Conservation (phyloP, 2,797 vertebrate genomes). For the Taenioides sp. region DNA sequence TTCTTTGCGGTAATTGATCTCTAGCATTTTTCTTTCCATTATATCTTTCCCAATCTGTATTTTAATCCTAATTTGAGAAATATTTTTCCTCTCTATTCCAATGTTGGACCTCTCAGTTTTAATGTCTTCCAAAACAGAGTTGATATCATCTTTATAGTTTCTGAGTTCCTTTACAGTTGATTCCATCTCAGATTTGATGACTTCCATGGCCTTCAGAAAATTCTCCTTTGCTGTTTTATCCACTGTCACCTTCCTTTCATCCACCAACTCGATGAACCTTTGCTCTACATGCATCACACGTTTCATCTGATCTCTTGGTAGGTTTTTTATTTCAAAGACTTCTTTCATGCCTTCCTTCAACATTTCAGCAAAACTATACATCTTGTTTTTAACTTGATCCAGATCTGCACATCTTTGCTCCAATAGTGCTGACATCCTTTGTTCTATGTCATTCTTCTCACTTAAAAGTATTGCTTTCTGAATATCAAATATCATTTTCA, state of each 20-base stretch:
- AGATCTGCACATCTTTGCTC: background rate
- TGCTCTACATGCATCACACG: background rate
- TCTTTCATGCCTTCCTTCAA: background rate
- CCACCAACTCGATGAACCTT: background rate
- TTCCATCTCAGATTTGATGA: background rate
- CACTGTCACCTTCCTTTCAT: background rate
- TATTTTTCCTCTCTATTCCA: background rate
- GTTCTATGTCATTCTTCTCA: slow-evolving; percentile 1
- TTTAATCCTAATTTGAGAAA: background rate
- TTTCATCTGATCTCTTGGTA: background rate
- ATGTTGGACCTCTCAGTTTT: background rate
- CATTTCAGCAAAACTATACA: background rate
- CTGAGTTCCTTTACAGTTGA: background rate
- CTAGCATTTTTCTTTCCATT: background rate
- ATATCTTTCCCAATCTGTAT: background rate
- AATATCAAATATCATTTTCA: slow-evolving; percentile 4
- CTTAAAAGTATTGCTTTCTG: slow-evolving; percentile 2
- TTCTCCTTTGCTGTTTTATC: background rate
- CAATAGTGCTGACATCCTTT: slow-evolving; percentile 4
- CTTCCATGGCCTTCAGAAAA: background rate
- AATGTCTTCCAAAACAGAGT: background rate
- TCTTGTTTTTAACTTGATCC: slow-evolving; percentile 2
- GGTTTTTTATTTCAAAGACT: background rate
- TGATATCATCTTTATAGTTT: background rate
- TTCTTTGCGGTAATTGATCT: background rate